Evolutionary conservation across 2,113 vertebrate genomes (phyloP).

Genomic region (Tapirus terrestris): DNA sequence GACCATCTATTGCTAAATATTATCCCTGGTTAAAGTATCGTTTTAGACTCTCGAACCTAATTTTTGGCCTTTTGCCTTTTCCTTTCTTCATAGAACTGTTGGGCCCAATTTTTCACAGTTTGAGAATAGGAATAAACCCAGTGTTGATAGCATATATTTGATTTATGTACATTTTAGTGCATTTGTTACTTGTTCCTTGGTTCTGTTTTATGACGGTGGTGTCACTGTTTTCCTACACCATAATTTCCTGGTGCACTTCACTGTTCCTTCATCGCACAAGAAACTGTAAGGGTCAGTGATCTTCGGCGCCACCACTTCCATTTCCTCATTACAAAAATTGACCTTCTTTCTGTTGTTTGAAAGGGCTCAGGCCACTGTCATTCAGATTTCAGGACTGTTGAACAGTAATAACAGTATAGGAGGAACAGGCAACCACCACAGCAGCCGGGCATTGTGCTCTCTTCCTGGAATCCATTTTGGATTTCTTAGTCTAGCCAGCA

Average conservation of each 20-base stretch:
- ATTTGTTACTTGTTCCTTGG: constrained; percentile 76
- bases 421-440: constrained; percentile 81
- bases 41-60: constrained; percentile 35
- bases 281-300: constrained; percentile 87
- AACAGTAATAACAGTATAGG: constrained; percentile 89
- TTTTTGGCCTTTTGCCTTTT: constrained; percentile 39
- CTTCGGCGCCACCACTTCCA: constrained; percentile 86
- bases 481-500: constrained; percentile 83
- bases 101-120: constrained; percentile 38
- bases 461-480: constrained; percentile 87
- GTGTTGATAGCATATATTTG: constrained; percentile 41
- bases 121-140: constrained; percentile 68
- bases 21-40: background rate
- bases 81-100: constrained; percentile 32
- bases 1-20: background rate
- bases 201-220: constrained; percentile 78
- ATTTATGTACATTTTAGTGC: constrained; percentile 78
- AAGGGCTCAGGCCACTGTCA: constrained; percentile 91
- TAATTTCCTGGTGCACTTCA: constrained; percentile 85
- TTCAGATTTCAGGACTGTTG: constrained; percentile 86
- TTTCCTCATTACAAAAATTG: constrained; percentile 92
- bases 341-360: constrained; percentile 88
- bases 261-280: constrained; percentile 81
- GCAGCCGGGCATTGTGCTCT: constrained; percentile 80
- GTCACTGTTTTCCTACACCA: constrained; percentile 84